Evolutionary conservation across 1,140 invertebrate species (phyloP).

Genomic region (Phymastichus coffea): DNA sequence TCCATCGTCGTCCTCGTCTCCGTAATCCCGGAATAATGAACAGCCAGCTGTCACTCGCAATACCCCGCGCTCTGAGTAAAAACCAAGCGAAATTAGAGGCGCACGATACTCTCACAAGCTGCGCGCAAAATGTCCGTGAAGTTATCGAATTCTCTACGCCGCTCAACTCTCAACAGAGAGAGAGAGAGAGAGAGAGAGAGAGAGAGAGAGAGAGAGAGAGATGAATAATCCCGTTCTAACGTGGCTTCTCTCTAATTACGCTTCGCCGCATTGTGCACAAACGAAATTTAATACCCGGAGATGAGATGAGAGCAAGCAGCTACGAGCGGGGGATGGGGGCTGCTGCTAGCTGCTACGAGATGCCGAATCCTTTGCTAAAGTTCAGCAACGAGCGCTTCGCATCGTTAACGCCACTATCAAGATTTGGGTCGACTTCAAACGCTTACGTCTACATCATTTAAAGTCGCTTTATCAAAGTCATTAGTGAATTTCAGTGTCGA

Average conservation of each 20-base stretch:
- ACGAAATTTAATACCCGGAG: neutral
- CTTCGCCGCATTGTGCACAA: neutral
- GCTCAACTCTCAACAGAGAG: no score
- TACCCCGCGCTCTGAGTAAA: slow-evolving; percentile 31
- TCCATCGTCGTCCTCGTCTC: slow-evolving; percentile 13
- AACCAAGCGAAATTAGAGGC: slow-evolving; percentile 23
- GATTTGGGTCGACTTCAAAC: no score
- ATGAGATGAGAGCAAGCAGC: no score
- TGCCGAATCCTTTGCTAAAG: no score
- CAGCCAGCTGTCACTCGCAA: slow-evolving; percentile 51
- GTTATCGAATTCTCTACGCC: neutral
- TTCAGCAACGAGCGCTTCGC: no score
- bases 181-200: no score
- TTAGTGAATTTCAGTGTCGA: no score
- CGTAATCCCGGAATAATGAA: slow-evolving; percentile 54
- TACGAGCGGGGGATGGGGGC: no score
- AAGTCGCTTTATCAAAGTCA: no score
- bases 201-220: no score
- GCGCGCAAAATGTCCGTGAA: slow-evolving; percentile 2
- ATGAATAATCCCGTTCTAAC: neutral
- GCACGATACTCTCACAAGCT: slow-evolving; percentile 21
- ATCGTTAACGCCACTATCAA: neutral
- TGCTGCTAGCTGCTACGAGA: no score
- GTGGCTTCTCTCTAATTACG: neutral
- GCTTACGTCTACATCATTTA: no score